Conservation (phyloP, 2,797 vertebrate genomes). For the Streptopelia turtur region DNA sequence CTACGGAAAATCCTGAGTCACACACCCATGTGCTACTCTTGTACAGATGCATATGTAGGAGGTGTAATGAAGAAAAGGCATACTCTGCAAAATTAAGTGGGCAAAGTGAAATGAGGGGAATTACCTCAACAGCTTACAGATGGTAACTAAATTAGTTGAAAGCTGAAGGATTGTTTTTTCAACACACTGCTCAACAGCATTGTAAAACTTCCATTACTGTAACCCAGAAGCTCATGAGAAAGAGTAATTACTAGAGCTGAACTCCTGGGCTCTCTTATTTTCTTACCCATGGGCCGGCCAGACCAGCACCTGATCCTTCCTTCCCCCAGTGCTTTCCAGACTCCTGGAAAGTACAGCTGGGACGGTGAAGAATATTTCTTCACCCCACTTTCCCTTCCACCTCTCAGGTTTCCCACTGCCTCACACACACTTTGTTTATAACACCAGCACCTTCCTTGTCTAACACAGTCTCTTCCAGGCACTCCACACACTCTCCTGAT, state of each 20-base stretch:
- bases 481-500: background rate
- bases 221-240: conserved; percentile 51
- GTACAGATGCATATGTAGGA: background rate
- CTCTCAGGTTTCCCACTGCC: background rate
- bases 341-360: background rate
- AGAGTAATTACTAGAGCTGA: conserved; percentile 26
- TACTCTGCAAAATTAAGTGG: background rate
- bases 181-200: conserved; percentile 49
- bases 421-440: background rate
- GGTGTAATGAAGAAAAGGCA: conserved; percentile 10
- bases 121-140: conserved; percentile 53
- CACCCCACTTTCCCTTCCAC: background rate
- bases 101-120: conserved; percentile 22
- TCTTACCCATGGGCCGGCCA: background rate
- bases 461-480: background rate
- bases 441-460: background rate
- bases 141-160: conserved; percentile 53
- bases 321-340: background rate
- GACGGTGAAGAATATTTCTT: background rate
- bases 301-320: background rate
- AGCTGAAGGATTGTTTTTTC: conserved; percentile 57
- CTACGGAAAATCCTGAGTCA: background rate
- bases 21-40: background rate
- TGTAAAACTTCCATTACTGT: conserved; percentile 46
- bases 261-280: background rate